Evolutionary conservation across 1,140 invertebrate species (phyloP), one percentile per base, ranked within the genome.

Genomic region (Caligus rogercresseyi): DNA sequence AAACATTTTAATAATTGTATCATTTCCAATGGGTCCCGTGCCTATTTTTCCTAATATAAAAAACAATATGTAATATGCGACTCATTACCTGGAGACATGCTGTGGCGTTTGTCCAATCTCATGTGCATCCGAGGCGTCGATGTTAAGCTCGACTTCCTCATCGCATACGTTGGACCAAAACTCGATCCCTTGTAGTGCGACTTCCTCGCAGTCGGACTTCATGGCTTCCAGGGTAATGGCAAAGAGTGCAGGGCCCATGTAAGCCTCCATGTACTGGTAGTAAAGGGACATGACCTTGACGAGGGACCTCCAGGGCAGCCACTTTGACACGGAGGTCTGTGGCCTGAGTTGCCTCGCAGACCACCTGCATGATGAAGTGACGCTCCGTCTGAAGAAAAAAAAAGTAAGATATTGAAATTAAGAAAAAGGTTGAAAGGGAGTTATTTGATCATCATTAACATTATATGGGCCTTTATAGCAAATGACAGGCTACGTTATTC

Each of bases 141-240:
- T 90, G 2, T 87, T 83, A 66, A 99, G 76, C 75, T 97, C 93
- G 23, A 97, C 89, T 78, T 99, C 96, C 76, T 98, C 95, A 76
- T 99, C 96, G 70, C 94, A 95, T 0, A 98, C 94, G 71, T 95
- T 98, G 0, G 94, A 98, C 96, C 96, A 99, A 76, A 99, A 99
- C 74, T 99, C 96, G 74, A 99, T 98, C 67, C 96, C 96, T 77
- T 99, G 96, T 51, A 99, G 77, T 23, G 91, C 85, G 53, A 99
- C 85, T 67, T 97, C 91, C 76, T 98, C 92, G 63, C 86, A 83
- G 52, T 93, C 88, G 43, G 87, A 90, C 75, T 94, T 95, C 90
- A 99, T 99, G 15, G 95, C 94, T 75, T 96, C 89, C 71, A 98
- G 77, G 15, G 96, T 97, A 65, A 99, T 98, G 25, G 93, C 91